Evolutionary conservation across 2,888 invertebrate species (phyloP).

Genomic region (Phania funesta): DNA sequence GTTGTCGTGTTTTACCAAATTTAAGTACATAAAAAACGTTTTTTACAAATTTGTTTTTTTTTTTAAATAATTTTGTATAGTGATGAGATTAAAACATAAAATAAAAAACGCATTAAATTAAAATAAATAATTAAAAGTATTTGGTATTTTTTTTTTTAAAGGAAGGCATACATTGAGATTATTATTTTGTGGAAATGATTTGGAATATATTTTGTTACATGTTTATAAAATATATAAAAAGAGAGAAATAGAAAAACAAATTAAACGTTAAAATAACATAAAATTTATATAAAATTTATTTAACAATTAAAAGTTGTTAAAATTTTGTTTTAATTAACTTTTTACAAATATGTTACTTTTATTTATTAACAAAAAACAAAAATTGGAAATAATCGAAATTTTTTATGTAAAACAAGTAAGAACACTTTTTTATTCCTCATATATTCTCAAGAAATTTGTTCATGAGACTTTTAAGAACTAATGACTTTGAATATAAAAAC

Average conservation of each 20-base stretch:
- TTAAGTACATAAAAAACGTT: slow-evolving; percentile 68
- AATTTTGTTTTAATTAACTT: neutral
- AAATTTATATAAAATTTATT: neutral
- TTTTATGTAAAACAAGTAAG: slow-evolving; percentile 14
- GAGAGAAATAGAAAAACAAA: slow-evolving; percentile 53
- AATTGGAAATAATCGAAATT: neutral
- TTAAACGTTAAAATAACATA: slow-evolving; percentile 33
- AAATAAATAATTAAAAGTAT: slow-evolving; percentile 61
- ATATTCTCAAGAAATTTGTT: no score
- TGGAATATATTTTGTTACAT: slow-evolving; percentile 36
- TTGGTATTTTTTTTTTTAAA: slow-evolving; percentile 53
- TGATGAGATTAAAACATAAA: slow-evolving; percentile 39
- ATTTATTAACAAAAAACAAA: neutral
- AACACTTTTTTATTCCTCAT: neutral
- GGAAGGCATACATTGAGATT: slow-evolving; percentile 72
- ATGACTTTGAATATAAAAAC: no score
- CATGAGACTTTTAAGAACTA: no score
- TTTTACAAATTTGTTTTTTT: slow-evolving; percentile 56
- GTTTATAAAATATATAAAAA: slow-evolving; percentile 18
- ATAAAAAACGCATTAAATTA: slow-evolving; percentile 22
- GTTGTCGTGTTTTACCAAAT: slow-evolving; percentile 67
- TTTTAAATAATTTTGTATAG: slow-evolving; percentile 53
- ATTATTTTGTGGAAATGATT: slow-evolving; percentile 25
- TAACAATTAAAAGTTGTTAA: slow-evolving; percentile 10
- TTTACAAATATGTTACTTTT: neutral